Base-by-base conservation (phyloP, 2,888 invertebrate species). In the Habrosyne pyritoides region DNA sequence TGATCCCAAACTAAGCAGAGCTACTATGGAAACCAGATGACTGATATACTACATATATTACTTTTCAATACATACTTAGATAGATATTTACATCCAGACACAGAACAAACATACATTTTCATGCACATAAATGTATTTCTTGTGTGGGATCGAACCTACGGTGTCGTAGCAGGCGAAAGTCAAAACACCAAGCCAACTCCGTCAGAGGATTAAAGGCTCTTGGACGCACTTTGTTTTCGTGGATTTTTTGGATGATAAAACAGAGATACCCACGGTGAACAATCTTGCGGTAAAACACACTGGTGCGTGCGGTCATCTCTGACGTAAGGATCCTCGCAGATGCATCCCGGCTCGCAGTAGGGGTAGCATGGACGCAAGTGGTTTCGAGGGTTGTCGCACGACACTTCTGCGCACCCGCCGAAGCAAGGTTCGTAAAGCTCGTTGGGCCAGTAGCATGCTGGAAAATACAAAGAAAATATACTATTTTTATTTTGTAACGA, bases 311-410 rank as follows among this genome's bases (percentile, higher is more conserved):
- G 80, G 68, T 92, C 91, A 57, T 91, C 91, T 1, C 91, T 73
- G 22, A 92, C 91, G 61, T 89, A 91, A 21, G 91, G 91, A 18
- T 90, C 90, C 61, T 87, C 89, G 60, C 91, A 92, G 47, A 92
- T 73, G 67, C 91, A 91, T 51, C 91, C 91, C 0, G 91, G 90
- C 77, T 91, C 91, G 72, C 91, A 91, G 77, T 91, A 91, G 0
- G 91, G 91, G 77, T 91, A 91, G 78, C 91, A 91, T 0, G 91
- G 91, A 0, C 91, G 86, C 55, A 91, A 73, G 73, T 90, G 91
- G 71, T 85, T 89, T 30, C 89, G 87, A 0, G 91, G 91, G 75
- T 92, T 92, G 77, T 92, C 91, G 59, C 91, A 92, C 8, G 90
- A 84, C 46, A 91, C 87, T 69, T 91, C 91, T 0, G 91, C 91